phyloP scores from a whole-genome alignment of 1,140 invertebrate species.

The Antheraea pernyi region DNA sequence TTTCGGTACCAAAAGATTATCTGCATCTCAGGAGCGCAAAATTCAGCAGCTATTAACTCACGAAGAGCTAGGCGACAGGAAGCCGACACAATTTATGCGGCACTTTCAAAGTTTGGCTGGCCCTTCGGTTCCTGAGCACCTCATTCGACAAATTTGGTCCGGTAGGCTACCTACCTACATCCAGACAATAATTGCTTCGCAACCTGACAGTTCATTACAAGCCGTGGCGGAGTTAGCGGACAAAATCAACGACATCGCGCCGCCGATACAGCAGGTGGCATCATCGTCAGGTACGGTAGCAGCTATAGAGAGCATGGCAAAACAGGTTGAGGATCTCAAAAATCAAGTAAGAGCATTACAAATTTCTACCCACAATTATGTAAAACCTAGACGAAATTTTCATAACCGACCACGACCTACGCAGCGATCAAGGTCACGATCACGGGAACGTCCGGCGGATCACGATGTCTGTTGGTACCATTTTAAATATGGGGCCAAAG shows the following conservation, averaged over 20 bases:
- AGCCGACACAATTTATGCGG: conserved; percentile 23
- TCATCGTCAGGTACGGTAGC: not conserved
- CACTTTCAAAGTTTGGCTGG: conserved; percentile 20
- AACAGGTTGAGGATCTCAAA: not conserved
- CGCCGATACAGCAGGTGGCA: not conserved
- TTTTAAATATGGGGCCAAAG: not conserved
- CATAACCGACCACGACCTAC: too few relatives aligned
- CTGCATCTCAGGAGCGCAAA: conserved; percentile 7
- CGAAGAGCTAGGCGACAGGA: conserved; percentile 14
- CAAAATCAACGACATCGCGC: conserved; percentile 1
- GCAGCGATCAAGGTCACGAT: not conserved
- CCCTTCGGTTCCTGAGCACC: conserved; percentile 14
- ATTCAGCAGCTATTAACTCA: conserved; percentile 16
- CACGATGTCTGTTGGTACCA: not conserved
- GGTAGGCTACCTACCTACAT: conserved; percentile 12
- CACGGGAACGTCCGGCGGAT: not conserved
- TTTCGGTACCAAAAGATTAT: not conserved
- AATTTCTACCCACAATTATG: too few relatives aligned
- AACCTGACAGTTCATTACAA: not conserved
- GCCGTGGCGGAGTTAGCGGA: conserved; percentile 19
- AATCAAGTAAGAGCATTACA: not conserved
- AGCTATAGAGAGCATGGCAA: not conserved
- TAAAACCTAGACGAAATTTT: too few relatives aligned
- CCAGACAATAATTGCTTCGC: conserved; percentile 14
- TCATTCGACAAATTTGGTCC: conserved; percentile 11